Percentiles rank a stretch among this genome's conserved stretches.
Conservation (phyloP, 2,797 vertebrate genomes). For the Mycteria americana region DNA sequence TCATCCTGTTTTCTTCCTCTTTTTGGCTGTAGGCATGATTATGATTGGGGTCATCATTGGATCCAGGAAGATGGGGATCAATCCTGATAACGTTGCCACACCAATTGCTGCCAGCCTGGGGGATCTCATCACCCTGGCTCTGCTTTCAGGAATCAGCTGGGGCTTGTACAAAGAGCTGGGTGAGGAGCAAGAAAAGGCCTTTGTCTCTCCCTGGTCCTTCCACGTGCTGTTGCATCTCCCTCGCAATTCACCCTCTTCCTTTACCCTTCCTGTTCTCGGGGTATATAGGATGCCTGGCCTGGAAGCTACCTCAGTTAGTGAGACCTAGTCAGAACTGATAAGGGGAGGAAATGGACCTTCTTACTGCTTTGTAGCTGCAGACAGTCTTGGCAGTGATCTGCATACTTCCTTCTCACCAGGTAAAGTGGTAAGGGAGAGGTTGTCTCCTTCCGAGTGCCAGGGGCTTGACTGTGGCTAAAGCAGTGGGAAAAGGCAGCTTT, state of each 20-base stretch:
- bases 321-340: neutral
- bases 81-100: constrained; percentile 96
- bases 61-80: constrained; percentile 95
- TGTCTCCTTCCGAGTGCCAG: neutral
- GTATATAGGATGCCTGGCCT: neutral
- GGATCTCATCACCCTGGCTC: constrained; percentile 94
- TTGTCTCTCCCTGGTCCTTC: neutral
- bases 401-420: neutral
- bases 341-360: neutral
- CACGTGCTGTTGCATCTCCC: neutral
- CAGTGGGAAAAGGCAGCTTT: neutral
- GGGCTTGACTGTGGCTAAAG: neutral
- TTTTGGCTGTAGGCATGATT: constrained; percentile 83
- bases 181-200: constrained; percentile 57
- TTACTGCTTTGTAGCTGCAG: neutral
- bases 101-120: constrained; percentile 97
- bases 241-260: neutral
- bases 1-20: neutral
- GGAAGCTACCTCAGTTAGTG: neutral
- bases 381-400: neutral
- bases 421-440: neutral
- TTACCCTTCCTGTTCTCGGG: neutral
- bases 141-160: constrained; percentile 95
- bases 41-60: constrained; percentile 98
- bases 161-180: constrained; percentile 92